Evolutionary conservation across 1,140 invertebrate genomes (phyloP), one percentile per base, ranked within the genome.

Genomic region (Chironomus striatipennis): DNA sequence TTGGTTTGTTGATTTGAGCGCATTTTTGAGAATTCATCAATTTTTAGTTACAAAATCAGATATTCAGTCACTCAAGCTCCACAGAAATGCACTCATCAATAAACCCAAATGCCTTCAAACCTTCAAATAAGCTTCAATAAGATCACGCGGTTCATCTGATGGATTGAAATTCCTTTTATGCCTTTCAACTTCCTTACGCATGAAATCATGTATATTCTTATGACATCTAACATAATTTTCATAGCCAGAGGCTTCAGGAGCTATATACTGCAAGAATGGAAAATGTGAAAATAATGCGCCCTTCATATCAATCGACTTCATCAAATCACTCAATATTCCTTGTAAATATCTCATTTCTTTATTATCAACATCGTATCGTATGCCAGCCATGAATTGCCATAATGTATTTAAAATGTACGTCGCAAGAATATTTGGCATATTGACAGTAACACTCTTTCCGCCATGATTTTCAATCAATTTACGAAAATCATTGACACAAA

Each of bases 301-400:
- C 12, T 90, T 87, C 90, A 93, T 93, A 75, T 93, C 91, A 4
- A 93, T 83, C 64, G 88, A 87, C 42, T 86, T 84, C 74, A 94
- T 88, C 10, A 93, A 79, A 76, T 90, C 88, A 10, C 87, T 88
- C 7, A 94, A 82, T 15, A 93, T 86, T 70, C 82, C 82, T 81
- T 93, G 89, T 0, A 94, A 81, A 20, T 88, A 80, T 47, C 86
- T 86, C 74, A 94, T 83, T 77, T 91, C 87, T 42, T 86, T 83
- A 73, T 93, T 90, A 21, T 88, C 88, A 1, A 85, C 82, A 74
- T 86, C 85, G 74, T 90, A 91, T 72, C 90, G 85, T 15, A 84
- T 88, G 0, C 94, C 92, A 74, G 94, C 92, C 83, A 96, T 88
- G 89, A 96, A 93, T 74, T 85, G 88, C 91, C 94, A 96, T 0